Evolutionary conservation across 2,888 invertebrate genomes (phyloP).

Genomic region (Lasioglossum zephyrum): DNA sequence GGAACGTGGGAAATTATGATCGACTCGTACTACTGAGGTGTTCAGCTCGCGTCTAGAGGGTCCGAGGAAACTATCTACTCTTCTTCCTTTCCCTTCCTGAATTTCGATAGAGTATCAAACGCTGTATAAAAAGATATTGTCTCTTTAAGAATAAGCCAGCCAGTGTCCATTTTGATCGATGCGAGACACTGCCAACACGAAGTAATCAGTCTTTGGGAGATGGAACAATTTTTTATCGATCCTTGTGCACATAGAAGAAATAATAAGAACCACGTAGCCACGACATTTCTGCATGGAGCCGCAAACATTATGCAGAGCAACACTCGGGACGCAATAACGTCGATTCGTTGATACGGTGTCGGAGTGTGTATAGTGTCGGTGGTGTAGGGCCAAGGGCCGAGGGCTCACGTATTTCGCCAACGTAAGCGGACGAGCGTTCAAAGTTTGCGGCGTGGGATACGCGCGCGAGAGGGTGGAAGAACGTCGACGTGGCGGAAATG

Average conservation of each 20-base stretch:
- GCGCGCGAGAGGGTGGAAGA: conserved; percentile 36
- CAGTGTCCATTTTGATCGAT: background rate
- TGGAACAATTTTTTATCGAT: background rate
- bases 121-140: background rate
- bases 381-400: background rate
- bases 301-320: background rate
- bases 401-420: conserved; percentile 40
- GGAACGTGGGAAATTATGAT: background rate
- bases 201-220: background rate
- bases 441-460: conserved; percentile 25
- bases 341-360: conserved; percentile 22
- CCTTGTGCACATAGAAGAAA: too few species aligned
- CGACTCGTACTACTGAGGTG: background rate
- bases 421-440: conserved; percentile 39
- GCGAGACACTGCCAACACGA: too few species aligned
- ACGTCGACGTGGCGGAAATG: conserved; percentile 66
- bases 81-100: too few species aligned
- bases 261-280: background rate
- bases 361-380: conserved; percentile 2
- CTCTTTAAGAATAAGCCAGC: background rate
- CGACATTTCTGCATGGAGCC: too few species aligned
- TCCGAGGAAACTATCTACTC: background rate
- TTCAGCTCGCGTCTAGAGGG: too few species aligned
- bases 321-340: conserved; percentile 25
- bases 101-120: background rate